Percentiles rank a stretch among this genome's conserved stretches.
Evolutionary conservation across 2,888 invertebrate species (phyloP).

Genomic region (Troilus luridus): DNA sequence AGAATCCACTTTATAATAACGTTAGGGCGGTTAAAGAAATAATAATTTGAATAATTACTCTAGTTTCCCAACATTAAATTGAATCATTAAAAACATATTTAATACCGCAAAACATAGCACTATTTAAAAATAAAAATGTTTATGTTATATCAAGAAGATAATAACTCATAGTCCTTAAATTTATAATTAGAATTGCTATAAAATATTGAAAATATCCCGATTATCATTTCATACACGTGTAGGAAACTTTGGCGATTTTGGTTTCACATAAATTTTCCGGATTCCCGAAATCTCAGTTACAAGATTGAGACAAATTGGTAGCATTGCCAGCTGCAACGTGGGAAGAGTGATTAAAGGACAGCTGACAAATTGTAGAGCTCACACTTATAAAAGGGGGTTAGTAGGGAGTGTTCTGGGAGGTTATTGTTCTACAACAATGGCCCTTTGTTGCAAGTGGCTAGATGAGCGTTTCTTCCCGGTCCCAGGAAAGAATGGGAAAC

Average conservation of each 20-base stretch:
- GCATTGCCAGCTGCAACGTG: neutral
- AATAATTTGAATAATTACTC: too few relatives aligned
- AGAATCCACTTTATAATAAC: too few relatives aligned
- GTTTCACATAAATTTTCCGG: neutral
- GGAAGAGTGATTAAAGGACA: slow-evolving; percentile 18
- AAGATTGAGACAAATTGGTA: neutral
- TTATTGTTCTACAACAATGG: slow-evolving; percentile 54
- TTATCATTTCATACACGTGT: neutral
- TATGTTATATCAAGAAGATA: too few relatives aligned
- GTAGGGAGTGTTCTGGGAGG: slow-evolving; percentile 3
- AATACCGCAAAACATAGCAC: too few relatives aligned
- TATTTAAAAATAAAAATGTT: too few relatives aligned
- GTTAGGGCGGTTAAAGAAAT: too few relatives aligned
- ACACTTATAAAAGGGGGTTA: slow-evolving; percentile 35
- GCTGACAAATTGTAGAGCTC: slow-evolving; percentile 47
- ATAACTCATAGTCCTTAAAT: too few relatives aligned
- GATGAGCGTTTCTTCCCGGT: slow-evolving; percentile 52
- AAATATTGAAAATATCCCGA: neutral
- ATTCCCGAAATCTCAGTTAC: neutral
- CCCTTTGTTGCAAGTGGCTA: slow-evolving; percentile 54
- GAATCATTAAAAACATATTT: too few relatives aligned
- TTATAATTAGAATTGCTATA: too few relatives aligned
- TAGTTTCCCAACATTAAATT: too few relatives aligned
- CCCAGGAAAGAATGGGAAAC: slow-evolving; percentile 53
- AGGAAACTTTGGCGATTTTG: neutral